Evolutionary conservation across 2,888 invertebrate species (phyloP), one percentile per base, ranked within the genome.

Genomic region (Drosophila flavopinicola): DNA sequence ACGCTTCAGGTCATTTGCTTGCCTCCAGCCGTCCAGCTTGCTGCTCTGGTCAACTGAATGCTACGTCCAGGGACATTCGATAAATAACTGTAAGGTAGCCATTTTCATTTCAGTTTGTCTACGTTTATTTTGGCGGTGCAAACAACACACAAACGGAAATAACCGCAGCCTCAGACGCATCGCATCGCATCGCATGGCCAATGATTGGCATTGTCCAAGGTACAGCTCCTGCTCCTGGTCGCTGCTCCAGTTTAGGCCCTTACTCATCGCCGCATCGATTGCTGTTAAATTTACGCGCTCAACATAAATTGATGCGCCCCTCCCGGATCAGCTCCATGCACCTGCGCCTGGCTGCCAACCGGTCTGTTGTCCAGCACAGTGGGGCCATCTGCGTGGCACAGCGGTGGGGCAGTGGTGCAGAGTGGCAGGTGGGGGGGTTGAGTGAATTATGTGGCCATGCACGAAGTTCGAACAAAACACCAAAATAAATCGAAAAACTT

Each of bases 401-500:
- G n/a, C n/a, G n/a, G n/a, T n/a, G n/a, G n/a, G n/a, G n/a, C n/a
- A n/a, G n/a, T n/a, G n/a, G n/a, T n/a, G n/a, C n/a, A n/a, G n/a
- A n/a, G 9, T 7, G n/a, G n/a, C 6, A 10, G 27, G 13, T 11
- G 4, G 20, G 23, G 17, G 24, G 48, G 17, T 20, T n/a, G 20
- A 71, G 86, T 85, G 86, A 79, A 85, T 85, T 83, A 85, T 79
- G 72, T 66, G 83, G 68, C 79, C 68, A 66, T 78, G 64, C 44
- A 47, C 57, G 37, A 66, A 59, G 57, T 65, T 58, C 52, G 44
- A 53, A 64, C 54, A 65, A 82, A 65, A 68, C 61, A 78, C 51
- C 63, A 71, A 72, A 85, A 85, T 79, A 79, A 79, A 79, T 79
- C 79, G 79, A 79, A 79, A 79, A 79, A 79, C 84, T 79, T 79